phyloP scores from a whole-genome alignment of 2,888 invertebrate genomes.

The Trachelus troglodyta region DNA sequence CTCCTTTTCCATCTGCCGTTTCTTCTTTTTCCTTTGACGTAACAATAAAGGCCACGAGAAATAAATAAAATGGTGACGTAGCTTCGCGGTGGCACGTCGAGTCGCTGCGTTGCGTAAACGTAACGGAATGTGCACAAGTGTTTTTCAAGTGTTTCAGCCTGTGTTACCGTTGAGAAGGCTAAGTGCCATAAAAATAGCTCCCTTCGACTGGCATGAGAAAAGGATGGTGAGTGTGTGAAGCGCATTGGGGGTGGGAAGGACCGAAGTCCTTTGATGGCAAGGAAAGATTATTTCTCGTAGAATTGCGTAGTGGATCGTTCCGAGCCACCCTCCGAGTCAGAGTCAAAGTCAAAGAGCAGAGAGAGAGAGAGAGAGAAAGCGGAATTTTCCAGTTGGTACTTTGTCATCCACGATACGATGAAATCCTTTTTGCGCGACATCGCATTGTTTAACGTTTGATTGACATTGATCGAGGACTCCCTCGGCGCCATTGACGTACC shows the following conservation, averaged over 20 bases:
- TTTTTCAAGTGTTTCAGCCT: constrained; percentile 66
- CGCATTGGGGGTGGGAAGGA: constrained; percentile 7
- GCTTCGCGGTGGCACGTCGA: constrained; percentile 23
- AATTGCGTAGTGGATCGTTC: constrained; percentile 12
- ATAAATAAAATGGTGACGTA: background rate
- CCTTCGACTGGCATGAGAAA: constrained; percentile 26
- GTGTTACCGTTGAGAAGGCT: constrained; percentile 54
- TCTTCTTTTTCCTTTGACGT: no score
- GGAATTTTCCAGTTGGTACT: background rate
- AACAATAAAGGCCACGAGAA: background rate
- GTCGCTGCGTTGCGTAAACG: constrained; percentile 54
- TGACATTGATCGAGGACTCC: constrained; percentile 60
- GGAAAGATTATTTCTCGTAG: background rate
- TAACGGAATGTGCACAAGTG: constrained; percentile 65
- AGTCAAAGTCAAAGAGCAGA: constrained; percentile 9
- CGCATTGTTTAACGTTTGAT: constrained; percentile 64
- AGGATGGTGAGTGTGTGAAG: constrained; percentile 25
- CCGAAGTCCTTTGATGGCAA: constrained; percentile 5
- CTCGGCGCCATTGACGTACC: constrained; percentile 28
- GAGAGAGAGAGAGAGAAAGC: constrained; percentile 24
- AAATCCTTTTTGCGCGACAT: constrained; percentile 47
- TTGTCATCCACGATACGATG: constrained; percentile 26
- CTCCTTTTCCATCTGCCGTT: background rate
- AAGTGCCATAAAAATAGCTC: constrained; percentile 62
- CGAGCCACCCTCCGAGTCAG: constrained; percentile 25